Conservation (phyloP, 2,113 vertebrate species). For the Leptocoma aspasia region DNA sequence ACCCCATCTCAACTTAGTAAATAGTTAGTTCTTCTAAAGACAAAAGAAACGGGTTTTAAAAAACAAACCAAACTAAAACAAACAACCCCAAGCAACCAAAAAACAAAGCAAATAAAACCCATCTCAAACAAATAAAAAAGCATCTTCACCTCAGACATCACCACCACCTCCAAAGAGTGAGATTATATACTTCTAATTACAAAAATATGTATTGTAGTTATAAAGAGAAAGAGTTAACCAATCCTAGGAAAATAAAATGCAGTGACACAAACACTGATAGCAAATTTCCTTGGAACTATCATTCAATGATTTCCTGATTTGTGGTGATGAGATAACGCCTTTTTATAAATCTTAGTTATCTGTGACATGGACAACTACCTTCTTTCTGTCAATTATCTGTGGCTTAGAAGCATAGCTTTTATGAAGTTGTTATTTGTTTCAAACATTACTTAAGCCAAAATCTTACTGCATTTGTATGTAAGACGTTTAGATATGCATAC, state of each 20-base stretch:
- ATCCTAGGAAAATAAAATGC: neutral
- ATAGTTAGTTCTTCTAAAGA: neutral
- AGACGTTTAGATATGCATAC: fast-evolving
- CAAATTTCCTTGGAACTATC: neutral
- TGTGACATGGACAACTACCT: neutral
- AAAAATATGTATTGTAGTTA: neutral
- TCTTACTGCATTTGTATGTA: neutral
- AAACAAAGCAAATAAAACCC: neutral
- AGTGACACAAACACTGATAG: neutral
- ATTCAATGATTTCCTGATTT: neutral
- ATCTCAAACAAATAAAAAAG: neutral
- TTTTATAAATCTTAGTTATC: neutral
- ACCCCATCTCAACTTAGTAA: neutral
- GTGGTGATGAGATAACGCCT: neutral
- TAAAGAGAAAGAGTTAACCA: neutral
- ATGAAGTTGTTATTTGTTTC: neutral
- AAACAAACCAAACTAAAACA: neutral
- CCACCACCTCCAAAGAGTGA: fast-evolving
- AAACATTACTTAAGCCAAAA: neutral
- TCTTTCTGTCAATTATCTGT: neutral
- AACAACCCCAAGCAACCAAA: neutral
- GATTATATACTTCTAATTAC: neutral
- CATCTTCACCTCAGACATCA: neutral
- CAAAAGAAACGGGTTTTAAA: neutral
- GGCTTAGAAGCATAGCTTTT: neutral